These are phyloP conservation scores for Apeltes quadracus DNA, from an alignment of 2,113 vertebrate genomes.

Conservation along the genomic window DNA sequence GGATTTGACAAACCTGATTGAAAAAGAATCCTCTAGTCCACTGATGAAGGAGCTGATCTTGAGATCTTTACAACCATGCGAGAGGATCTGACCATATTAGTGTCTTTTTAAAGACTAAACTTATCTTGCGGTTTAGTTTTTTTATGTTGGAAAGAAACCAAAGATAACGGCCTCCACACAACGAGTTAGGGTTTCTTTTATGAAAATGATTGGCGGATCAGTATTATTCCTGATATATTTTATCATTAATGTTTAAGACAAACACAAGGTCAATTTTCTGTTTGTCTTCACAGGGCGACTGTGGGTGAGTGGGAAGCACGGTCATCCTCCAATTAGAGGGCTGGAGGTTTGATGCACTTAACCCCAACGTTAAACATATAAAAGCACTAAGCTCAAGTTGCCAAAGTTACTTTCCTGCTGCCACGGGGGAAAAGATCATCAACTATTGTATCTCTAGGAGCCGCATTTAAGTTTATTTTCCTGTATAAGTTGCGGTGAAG, in stretches of 20 bases:
- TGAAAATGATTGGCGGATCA: not conserved
- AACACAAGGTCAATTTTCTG: too few species aligned
- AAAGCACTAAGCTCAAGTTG: not conserved
- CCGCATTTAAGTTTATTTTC: too few species aligned
- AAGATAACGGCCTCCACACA: not conserved
- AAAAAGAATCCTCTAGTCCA: not conserved
- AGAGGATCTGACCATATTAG: slow-evolving; percentile 3
- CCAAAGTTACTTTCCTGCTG: not conserved
- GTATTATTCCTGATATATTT: not conserved
- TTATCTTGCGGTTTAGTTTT: slow-evolving; percentile 14
- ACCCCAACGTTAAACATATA: not conserved
- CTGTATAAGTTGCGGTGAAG: too few species aligned
- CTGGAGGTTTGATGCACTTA: too few species aligned
- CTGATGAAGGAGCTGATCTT: slow-evolving; percentile 15
- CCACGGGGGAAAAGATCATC: not conserved
- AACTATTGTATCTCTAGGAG: too few species aligned
- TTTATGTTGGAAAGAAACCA: not conserved
- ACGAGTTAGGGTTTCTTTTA: not conserved
- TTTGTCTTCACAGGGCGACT: too few species aligned
- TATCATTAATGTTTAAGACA: too few species aligned
- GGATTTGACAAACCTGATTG: slow-evolving; percentile 37
- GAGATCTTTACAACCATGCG: slow-evolving; percentile 13
- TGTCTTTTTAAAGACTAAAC: slow-evolving; percentile 17
- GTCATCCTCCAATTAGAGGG: too few species aligned
- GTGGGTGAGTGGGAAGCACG: too few species aligned